Conservation (phyloP, 2,113 vertebrate genomes). For the Apistogramma diplotaenia region DNA sequence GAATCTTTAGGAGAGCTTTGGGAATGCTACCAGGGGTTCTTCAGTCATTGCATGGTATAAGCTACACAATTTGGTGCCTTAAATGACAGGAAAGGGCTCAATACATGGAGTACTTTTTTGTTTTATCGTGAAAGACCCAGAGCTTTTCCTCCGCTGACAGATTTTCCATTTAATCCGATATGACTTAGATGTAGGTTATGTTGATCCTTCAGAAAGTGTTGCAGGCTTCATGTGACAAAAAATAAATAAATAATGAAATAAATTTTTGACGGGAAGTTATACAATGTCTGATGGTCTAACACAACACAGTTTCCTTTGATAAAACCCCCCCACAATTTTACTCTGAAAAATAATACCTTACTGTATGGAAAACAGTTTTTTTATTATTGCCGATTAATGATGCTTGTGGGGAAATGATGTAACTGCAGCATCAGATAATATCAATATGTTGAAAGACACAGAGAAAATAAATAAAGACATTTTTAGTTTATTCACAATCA, state of each 20-base stretch:
- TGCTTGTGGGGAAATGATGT: not conserved
- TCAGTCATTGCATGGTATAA: not conserved
- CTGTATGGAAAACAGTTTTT: not conserved
- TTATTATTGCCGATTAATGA: not conserved
- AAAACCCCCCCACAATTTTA: not conserved
- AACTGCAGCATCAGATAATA: no score
- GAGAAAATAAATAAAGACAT: not conserved
- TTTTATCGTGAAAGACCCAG: not conserved
- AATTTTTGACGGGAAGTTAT: not conserved
- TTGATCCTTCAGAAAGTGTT: constrained; percentile 14
- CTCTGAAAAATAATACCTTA: not conserved
- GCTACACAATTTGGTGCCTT: not conserved
- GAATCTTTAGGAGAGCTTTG: not conserved
- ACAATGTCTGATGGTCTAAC: not conserved
- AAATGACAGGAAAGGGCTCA: not conserved
- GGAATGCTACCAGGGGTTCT: constrained; percentile 18
- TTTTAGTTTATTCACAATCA: not conserved
- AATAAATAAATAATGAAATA: no score
- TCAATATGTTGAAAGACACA: not conserved
- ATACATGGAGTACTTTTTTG: not conserved
- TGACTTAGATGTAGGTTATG: constrained; percentile 21
- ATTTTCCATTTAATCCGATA: constrained; percentile 6
- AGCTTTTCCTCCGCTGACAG: not conserved
- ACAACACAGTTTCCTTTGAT: not conserved
- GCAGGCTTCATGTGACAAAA: not conserved